Percentiles rank a stretch among this genome's conserved stretches.
These are phyloP conservation scores for Epinotia brunnichana DNA, from an alignment of 2,888 invertebrate species.

Conservation along the genomic window DNA sequence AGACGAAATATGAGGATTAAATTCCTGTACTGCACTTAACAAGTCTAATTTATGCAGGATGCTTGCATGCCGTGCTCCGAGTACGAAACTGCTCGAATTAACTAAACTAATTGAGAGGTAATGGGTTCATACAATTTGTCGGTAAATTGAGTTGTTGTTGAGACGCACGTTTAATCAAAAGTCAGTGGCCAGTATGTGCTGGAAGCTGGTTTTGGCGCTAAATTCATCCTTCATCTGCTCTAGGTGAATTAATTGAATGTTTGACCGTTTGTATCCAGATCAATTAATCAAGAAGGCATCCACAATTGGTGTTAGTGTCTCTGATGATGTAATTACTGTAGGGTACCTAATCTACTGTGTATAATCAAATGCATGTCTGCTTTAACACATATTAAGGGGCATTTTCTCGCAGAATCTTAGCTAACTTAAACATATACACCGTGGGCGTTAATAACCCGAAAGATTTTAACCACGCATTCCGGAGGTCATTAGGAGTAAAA, in stretches of 20 bases:
- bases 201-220: neutral
- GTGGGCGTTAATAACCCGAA: too few relatives aligned
- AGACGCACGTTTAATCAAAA: slow-evolving; percentile 34
- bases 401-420: too few relatives aligned
- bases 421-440: too few relatives aligned
- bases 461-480: too few relatives aligned
- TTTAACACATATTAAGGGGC: too few relatives aligned
- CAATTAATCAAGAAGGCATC: slow-evolving; percentile 8
- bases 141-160: slow-evolving; percentile 47
- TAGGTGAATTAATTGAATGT: neutral
- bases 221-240: neutral
- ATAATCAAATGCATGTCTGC: too few relatives aligned
- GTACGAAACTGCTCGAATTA: slow-evolving; percentile 59
- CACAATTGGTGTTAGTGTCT: neutral
- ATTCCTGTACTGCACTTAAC: slow-evolving; percentile 83
- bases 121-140: slow-evolving; percentile 70
- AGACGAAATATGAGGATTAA: slow-evolving; percentile 84
- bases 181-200: slow-evolving; percentile 10
- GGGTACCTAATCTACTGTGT: neutral
- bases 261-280: neutral
- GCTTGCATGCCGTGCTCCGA: slow-evolving; percentile 57
- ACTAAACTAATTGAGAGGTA: slow-evolving; percentile 81
- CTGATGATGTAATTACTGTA: neutral
- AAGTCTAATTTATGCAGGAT: slow-evolving; percentile 80
- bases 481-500: too few relatives aligned